Conservation (phyloP, 2,113 vertebrate genomes). For the Alosa alosa region DNA sequence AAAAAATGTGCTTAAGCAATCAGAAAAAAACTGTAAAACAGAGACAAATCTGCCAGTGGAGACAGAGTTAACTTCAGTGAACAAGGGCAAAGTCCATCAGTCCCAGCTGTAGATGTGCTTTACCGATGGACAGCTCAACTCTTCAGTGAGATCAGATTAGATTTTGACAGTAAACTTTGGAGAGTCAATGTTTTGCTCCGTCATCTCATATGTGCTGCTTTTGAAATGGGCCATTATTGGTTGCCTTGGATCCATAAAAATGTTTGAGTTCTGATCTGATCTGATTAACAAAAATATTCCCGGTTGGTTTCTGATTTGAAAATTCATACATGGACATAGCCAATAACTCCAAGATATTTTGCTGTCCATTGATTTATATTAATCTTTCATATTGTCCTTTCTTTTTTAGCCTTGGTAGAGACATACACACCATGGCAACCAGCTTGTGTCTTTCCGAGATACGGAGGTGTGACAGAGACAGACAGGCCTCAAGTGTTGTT, state of each 20-base stretch:
- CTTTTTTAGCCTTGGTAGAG: background rate
- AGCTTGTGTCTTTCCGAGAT: background rate
- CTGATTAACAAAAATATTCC: slow-evolving; percentile 51
- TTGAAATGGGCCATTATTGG: slow-evolving; percentile 55
- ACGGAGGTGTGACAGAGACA: background rate
- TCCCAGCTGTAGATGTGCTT: background rate
- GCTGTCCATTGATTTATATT: no score
- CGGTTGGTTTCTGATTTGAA: background rate
- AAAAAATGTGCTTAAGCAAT: no score
- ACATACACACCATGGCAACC: background rate
- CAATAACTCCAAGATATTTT: no score
- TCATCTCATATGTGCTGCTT: slow-evolving; percentile 19
- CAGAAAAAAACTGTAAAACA: background rate
- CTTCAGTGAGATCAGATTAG: slow-evolving; percentile 15
- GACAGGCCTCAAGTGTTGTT: background rate
- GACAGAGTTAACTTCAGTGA: background rate
- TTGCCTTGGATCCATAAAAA: slow-evolving; percentile 58
- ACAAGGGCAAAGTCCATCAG: background rate
- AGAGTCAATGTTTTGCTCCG: slow-evolving; percentile 20
- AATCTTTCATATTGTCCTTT: no score
- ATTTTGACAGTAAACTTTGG: slow-evolving; percentile 29
- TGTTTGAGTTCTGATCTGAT: slow-evolving; percentile 59
- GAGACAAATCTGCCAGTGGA: background rate
- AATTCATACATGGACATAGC: background rate
- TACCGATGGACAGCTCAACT: background rate